Conservation (phyloP, 1,140 invertebrate species). For the Conopomorpha cramerella region DNA sequence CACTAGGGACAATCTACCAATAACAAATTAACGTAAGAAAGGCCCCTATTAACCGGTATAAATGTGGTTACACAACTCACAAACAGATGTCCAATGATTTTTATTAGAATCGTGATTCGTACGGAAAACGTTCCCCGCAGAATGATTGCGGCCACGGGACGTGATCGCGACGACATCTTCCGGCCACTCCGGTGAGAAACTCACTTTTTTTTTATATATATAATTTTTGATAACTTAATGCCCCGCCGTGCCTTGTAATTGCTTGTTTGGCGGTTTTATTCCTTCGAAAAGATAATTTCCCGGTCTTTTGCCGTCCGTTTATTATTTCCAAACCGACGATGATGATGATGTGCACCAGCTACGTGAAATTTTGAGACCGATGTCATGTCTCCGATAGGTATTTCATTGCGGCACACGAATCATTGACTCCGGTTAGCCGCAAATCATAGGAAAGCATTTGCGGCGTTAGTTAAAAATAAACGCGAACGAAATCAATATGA, state of each 20-base stretch:
- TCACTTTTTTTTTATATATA: too few species aligned
- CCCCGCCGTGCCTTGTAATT: conserved; percentile 49
- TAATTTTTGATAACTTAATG: conserved; percentile 54
- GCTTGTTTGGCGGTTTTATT: conserved; percentile 50
- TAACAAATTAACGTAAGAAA: conserved; percentile 34
- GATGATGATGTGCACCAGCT: too few species aligned
- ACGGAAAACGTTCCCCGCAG: conserved; percentile 28
- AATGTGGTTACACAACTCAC: conserved; percentile 43
- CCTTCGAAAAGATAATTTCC: conserved; percentile 51
- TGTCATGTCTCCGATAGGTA: conserved; percentile 49
- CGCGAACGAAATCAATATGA: conserved; percentile 58
- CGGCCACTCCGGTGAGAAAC: conserved; percentile 53
- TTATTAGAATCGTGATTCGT: conserved; percentile 52
- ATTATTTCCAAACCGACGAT: too few species aligned
- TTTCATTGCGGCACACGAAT: too few species aligned
- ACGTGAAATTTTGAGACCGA: conserved; percentile 49
- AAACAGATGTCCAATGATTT: conserved; percentile 36
- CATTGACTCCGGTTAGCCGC: conserved; percentile 32
- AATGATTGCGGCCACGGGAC: conserved; percentile 35
- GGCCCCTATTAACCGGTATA: conserved; percentile 38
- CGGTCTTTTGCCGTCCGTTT: too few species aligned
- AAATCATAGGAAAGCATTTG: conserved; percentile 59
- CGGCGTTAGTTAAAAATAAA: conserved; percentile 57
- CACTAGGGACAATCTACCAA: conserved; percentile 13
- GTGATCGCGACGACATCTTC: conserved; percentile 45